These are phyloP conservation scores for Rhombomys opimus DNA, from an alignment of 2,113 vertebrate species.

Conservation along the genomic window DNA sequence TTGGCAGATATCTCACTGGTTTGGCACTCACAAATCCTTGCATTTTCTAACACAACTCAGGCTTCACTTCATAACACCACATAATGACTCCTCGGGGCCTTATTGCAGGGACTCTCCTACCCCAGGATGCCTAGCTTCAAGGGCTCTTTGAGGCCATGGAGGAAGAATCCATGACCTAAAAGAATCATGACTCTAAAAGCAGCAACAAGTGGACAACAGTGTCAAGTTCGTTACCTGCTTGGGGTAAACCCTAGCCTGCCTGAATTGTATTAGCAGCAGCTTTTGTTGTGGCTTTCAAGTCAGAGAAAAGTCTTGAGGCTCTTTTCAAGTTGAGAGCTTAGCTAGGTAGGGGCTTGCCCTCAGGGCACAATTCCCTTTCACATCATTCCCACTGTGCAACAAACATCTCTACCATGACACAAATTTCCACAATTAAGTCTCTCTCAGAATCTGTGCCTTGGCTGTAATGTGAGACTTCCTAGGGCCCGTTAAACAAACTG, in stretches of 20 bases:
- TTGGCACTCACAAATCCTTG: background rate
- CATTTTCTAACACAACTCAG: background rate
- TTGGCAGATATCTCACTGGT: background rate
- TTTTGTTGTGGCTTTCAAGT: background rate
- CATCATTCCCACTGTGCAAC: no score
- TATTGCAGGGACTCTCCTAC: background rate
- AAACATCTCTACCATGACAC: no score
- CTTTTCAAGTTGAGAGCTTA: background rate
- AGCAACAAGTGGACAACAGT: background rate
- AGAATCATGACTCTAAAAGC: no score
- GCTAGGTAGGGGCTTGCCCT: background rate
- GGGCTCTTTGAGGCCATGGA: no score
- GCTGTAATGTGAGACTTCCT: no score
- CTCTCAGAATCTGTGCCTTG: no score
- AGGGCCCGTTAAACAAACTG: no score
- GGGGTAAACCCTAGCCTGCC: background rate
- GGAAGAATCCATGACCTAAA: no score
- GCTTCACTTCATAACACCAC: background rate
- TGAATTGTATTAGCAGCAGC: background rate
- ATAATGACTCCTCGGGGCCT: background rate
- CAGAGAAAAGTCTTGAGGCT: background rate
- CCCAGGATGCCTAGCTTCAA: background rate
- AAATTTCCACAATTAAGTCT: no score
- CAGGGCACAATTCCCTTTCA: no score
- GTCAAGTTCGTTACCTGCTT: background rate